Evolutionary conservation across 2,797 vertebrate genomes (phyloP).

Genomic region (Rhodeus uyekii): DNA sequence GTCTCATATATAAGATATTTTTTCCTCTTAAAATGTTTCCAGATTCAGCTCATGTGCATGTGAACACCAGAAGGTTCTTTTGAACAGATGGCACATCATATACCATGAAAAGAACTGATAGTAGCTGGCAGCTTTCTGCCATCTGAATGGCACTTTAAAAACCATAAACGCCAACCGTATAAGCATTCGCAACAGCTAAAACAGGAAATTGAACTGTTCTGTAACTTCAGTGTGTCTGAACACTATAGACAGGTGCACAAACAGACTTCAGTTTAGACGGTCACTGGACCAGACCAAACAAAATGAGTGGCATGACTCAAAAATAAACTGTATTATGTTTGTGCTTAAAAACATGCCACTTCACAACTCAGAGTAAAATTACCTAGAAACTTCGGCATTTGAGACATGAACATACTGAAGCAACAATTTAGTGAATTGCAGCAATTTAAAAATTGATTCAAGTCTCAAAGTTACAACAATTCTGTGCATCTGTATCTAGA

Average conservation of each 20-base stretch:
- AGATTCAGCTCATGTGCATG: conserved; percentile 14
- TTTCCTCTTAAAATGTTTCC: background rate
- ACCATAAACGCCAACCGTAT: conserved; percentile 18
- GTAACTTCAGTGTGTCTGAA: background rate
- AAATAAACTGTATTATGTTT: background rate
- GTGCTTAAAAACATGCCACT: background rate
- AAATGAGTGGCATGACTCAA: background rate
- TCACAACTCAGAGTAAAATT: background rate
- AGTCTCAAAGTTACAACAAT: background rate
- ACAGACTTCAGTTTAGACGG: background rate
- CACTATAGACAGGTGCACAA: background rate
- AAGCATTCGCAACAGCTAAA: background rate
- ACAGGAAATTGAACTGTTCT: background rate
- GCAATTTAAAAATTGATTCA: background rate
- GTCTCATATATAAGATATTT: background rate
- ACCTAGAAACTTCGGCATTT: background rate
- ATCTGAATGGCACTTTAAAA: conserved; percentile 26
- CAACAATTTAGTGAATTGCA: background rate
- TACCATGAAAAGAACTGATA: conserved; percentile 19
- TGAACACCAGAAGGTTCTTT: conserved; percentile 30
- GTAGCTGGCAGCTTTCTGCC: conserved; percentile 14
- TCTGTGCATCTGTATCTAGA: background rate
- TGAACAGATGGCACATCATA: conserved; percentile 31
- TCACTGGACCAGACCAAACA: background rate
- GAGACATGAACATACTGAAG: too few relatives aligned